Evolutionary conservation across 1,140 invertebrate species (phyloP), one percentile per base, ranked within the genome.

Genomic region (Leptoteleia sp.): DNA sequence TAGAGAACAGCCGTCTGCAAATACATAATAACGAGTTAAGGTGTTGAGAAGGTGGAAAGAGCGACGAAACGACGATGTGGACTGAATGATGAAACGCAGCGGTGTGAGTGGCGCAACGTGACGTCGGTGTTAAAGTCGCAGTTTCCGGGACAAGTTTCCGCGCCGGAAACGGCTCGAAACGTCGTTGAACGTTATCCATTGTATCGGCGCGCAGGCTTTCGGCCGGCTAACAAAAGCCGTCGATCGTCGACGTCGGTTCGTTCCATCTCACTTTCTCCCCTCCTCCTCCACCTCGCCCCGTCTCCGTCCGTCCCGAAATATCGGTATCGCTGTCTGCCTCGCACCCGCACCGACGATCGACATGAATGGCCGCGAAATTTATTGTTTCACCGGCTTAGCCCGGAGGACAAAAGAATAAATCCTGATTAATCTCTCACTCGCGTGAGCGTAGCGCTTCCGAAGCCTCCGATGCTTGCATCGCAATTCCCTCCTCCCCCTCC

Each of bases 341-440:
- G 38, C 64, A 43, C 68, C 57, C 65, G 77, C 77, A 76, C 76
- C 81, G 76, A 83, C 65, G 47, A 73, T 84, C 83, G 81, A 85
- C 85, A 81, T 86, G 84, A 86, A 88, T 86, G 82, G 80, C 83
- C 83, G 80, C 80, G 65, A 85, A 86, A 88, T 88, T 87, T 87
- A 88, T 88, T 88, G 85, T 88, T 87, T 87, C 84, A 84, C 82
- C 79, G 83, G 87, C 86, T 88, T 87, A 87, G 83, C 82, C 80
- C 79, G 76, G 72, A 80, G 80, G 81, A 88, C 85, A 87, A 88
- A 88, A 86, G 86, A 87, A 88, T 88, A 88, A 87, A 88, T 88
- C 85, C 85, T 87, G 86, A 88, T 88, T 88, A 88, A 87, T 88
- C 87, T 89, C 84, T 81, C 79, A 82, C 83, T 83, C 80, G 81